These are phyloP conservation scores for Anhinga rufa DNA, from an alignment of 2,113 vertebrate species.

Conservation along the genomic window DNA sequence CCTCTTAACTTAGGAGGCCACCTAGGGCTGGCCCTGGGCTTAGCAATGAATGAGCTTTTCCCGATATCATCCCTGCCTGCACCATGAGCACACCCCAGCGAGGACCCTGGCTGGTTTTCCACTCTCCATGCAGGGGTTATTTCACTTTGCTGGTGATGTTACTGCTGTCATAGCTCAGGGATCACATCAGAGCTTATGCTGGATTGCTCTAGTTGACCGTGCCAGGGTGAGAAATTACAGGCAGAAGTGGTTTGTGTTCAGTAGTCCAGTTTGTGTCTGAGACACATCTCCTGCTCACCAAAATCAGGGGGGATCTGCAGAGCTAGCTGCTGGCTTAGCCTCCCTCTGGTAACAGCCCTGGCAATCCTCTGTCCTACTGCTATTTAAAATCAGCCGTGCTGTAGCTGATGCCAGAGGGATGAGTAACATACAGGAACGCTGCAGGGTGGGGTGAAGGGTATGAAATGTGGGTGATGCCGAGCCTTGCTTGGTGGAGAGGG, in stretches of 20 bases:
- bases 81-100: neutral
- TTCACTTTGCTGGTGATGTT: neutral
- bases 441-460: neutral
- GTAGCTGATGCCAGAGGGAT: neutral
- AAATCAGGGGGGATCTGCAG: neutral
- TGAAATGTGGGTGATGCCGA: neutral
- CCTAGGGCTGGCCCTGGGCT: neutral
- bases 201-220: neutral
- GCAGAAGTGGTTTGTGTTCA: neutral
- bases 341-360: neutral
- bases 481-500: neutral
- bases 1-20: neutral
- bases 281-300: neutral
- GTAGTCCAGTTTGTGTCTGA: neutral
- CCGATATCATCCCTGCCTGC: rapidly evolving
- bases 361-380: neutral
- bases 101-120: neutral
- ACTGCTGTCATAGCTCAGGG: rapidly evolving
- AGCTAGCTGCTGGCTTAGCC: neutral
- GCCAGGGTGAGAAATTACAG: neutral
- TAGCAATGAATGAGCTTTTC: neutral
- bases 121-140: neutral
- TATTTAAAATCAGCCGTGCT: neutral
- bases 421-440: neutral
- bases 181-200: neutral